Percentiles rank a stretch among this genome's conserved stretches.
Evolutionary conservation across 2,113 vertebrate species (phyloP).

Genomic region (Mormyrus iriodes): DNA sequence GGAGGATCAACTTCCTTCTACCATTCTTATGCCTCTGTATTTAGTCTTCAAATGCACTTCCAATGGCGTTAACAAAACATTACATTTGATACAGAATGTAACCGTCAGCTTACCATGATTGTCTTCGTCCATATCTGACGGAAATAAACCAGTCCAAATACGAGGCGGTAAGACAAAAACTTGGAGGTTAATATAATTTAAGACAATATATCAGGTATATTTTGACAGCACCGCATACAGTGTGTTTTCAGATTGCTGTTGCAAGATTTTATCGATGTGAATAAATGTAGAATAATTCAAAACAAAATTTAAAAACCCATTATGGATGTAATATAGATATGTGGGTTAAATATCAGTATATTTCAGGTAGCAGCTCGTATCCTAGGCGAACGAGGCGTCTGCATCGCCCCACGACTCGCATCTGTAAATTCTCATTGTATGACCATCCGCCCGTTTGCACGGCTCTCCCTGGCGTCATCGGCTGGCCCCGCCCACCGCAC

Average conservation of each 20-base stretch:
- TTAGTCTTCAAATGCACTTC: not conserved
- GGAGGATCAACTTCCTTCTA: not conserved
- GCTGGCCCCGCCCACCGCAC: conserved; percentile 42
- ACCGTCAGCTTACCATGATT: conserved; percentile 54
- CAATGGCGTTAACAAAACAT: not conserved
- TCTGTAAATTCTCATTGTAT: conserved; percentile 20
- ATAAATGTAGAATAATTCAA: not conserved
- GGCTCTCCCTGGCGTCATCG: conserved; percentile 41
- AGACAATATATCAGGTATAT: conserved; percentile 1
- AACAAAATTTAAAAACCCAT: not conserved
- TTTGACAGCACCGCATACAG: not conserved
- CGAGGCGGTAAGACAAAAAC: conserved; percentile 11
- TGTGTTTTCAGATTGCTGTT: conserved; percentile 1
- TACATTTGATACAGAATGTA: not conserved
- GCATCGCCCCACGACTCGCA: not conserved
- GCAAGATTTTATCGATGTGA: not conserved
- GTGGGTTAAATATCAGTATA: not conserved
- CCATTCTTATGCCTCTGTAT: not conserved
- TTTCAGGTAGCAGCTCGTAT: not conserved
- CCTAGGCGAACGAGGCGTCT: not conserved
- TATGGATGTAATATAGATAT: not conserved
- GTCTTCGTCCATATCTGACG: conserved; percentile 60
- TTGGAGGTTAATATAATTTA: conserved; percentile 18
- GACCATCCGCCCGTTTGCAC: not conserved
- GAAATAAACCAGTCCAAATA: conserved; percentile 26